Evolutionary conservation across 2,888 invertebrate species (phyloP).

Genomic region (Xestia xanthographa): DNA sequence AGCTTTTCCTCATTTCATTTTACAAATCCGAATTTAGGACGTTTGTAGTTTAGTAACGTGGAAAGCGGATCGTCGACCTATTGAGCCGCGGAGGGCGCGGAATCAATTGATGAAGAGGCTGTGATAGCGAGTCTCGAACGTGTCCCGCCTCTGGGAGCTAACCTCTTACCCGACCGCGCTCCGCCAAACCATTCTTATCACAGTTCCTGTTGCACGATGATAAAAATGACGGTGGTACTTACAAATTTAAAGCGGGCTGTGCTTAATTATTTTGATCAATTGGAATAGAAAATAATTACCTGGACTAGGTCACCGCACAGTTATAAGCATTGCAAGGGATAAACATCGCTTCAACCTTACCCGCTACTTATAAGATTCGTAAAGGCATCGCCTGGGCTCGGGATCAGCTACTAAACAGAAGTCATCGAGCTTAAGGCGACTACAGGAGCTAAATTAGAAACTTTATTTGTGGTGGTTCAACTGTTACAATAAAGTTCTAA

Average conservation of each 20-base stretch:
- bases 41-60: constrained; percentile 49
- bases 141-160: constrained; percentile 83
- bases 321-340: background rate
- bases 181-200: constrained; percentile 60
- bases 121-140: constrained; percentile 83
- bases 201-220: constrained; percentile 53
- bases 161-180: constrained; percentile 66
- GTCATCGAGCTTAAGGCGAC: background rate
- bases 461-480: too few species aligned
- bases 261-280: constrained; percentile 24
- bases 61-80: constrained; percentile 74
- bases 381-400: background rate
- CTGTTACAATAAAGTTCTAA: too few species aligned
- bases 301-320: background rate
- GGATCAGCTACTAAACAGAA: background rate
- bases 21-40: constrained; percentile 40
- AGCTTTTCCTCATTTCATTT: constrained; percentile 7
- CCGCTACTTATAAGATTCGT: background rate
- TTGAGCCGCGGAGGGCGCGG: constrained; percentile 72
- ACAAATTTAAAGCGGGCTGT: background rate
- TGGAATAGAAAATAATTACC: background rate
- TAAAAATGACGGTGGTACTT: constrained; percentile 54
- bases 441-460: too few species aligned
- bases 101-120: constrained; percentile 89
- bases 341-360: background rate